A percentile compares a stretch with the other conserved stretches of the same genome.
Evolutionary conservation across 2,113 vertebrate species (phyloP).

Genomic region (Melanotaenia duboulayi): DNA sequence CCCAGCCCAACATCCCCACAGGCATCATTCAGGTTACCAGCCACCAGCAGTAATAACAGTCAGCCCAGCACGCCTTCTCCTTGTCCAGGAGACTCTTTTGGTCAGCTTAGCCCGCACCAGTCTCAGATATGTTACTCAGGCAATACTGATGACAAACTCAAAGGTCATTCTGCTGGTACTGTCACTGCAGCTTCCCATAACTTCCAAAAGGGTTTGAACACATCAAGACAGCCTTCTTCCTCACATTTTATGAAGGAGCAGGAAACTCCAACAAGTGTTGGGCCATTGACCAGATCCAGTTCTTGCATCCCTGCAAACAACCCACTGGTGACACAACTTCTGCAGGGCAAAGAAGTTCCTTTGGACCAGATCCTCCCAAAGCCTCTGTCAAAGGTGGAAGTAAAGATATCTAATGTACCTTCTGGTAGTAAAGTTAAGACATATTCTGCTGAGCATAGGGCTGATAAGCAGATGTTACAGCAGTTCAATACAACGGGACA

Average conservation of each 20-base stretch:
- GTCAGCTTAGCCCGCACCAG: constrained; percentile 32
- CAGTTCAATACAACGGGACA: constrained; percentile 61
- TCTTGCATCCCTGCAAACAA: constrained; percentile 94
- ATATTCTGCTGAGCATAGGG: constrained; percentile 64
- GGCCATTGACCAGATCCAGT: constrained; percentile 70
- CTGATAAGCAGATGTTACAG: constrained; percentile 74
- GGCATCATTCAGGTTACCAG: constrained; percentile 29
- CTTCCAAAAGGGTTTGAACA: constrained; percentile 23
- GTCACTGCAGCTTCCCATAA: constrained; percentile 7
- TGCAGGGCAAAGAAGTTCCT: constrained; percentile 93
- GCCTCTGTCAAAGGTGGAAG: constrained; percentile 86
- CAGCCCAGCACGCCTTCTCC: constrained; percentile 53
- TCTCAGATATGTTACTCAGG: constrained; percentile 34
- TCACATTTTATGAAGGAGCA: constrained; percentile 67
- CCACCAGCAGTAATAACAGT: constrained; percentile 55
- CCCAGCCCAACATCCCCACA: constrained; percentile 58
- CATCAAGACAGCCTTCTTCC: constrained; percentile 3
- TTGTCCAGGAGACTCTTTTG: constrained; percentile 38
- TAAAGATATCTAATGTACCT: constrained; percentile 60
- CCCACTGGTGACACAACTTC: constrained; percentile 93
- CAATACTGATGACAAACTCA: constrained; percentile 28
- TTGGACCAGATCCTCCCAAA: constrained; percentile 94
- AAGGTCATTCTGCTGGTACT: neutral
- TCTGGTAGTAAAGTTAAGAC: constrained; percentile 61
- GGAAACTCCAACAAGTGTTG: constrained; percentile 49